A percentile compares a stretch with the other conserved stretches of the same genome.
These are phyloP conservation scores for Oxyruncus cristatus DNA, from an alignment of 2,113 vertebrate species.

Conservation along the genomic window DNA sequence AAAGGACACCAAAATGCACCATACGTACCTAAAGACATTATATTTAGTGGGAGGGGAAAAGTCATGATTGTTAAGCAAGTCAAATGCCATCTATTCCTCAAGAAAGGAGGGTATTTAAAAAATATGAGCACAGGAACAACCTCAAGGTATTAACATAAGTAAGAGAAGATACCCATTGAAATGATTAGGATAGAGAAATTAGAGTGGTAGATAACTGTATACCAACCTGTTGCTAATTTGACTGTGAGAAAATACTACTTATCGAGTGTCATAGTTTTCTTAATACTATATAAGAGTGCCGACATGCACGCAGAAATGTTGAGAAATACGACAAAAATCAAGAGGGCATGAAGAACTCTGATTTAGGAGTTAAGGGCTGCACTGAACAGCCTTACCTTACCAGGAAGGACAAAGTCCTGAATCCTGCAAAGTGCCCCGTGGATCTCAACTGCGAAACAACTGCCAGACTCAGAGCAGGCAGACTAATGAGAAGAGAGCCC, in stretches of 20 bases:
- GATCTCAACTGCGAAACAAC: background rate
- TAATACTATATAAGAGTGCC: background rate
- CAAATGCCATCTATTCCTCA: background rate
- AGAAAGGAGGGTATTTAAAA: background rate
- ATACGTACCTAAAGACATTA: background rate
- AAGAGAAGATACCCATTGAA: background rate
- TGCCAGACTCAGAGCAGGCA: background rate
- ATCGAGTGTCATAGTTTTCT: background rate
- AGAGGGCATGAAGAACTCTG: background rate
- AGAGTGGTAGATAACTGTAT: background rate
- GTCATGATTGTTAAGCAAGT: background rate
- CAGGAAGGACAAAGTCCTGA: background rate
- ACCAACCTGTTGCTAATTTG: background rate
- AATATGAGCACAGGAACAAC: background rate
- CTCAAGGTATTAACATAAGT: background rate
- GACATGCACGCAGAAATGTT: background rate
- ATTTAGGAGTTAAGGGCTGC: background rate
- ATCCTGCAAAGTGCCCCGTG: background rate
- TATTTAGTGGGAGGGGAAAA: background rate
- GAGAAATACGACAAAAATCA: background rate
- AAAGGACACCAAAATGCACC: background rate
- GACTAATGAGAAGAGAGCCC: background rate
- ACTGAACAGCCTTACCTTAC: background rate
- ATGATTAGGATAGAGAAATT: background rate
- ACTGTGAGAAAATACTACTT: background rate